Base-by-base conservation (phyloP, 2,797 vertebrate species). In the Crenuchus spilurus region DNA sequence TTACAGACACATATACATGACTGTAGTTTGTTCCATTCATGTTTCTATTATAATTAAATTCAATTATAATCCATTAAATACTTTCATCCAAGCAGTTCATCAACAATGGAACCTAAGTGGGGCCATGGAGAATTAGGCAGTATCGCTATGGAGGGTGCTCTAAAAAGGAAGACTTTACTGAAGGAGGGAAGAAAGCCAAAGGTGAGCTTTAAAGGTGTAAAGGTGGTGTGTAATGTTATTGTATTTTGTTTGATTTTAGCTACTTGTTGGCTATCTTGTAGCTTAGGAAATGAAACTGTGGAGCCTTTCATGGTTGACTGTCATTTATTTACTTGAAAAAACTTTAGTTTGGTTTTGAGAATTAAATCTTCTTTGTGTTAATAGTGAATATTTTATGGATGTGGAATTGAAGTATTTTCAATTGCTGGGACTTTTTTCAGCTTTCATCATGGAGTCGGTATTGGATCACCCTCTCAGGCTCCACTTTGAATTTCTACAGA, bases 171-270 rank as follows among this genome's bases (percentile, higher is more conserved):
- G 87, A 97, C 96, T 0, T 80, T 97, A 82, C 90, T 97, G 74
- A 98, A 98, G 86, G 95, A 95, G 80, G 96, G 96, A 75, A 93
- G 94, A 68, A 98, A 96, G 82, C 96, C 95, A 16, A 93, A 94
- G 78, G 96, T 98, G 76, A 91, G 87, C 14, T 26, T 35, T n/a
- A n/a, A n/a, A n/a, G n/a, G n/a, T n/a, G n/a, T n/a, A n/a, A n/a
- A n/a, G n/a, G n/a, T n/a, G 1, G 8, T 35, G 16, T 52, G 44
- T 22, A 49, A 22, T 49, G 18, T n/a, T n/a, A n/a, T n/a, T n/a
- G n/a, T n/a, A n/a, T n/a, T n/a, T n/a, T n/a, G n/a, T n/a, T n/a
- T n/a, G n/a, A n/a, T n/a, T n/a, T n/a, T n/a, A n/a, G n/a, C n/a
- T n/a, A n/a, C n/a, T n/a, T n/a, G n/a, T n/a, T n/a, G n/a, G n/a